phyloP scores from a whole-genome alignment of 1,140 invertebrate genomes.

The Formica exsecta region DNA sequence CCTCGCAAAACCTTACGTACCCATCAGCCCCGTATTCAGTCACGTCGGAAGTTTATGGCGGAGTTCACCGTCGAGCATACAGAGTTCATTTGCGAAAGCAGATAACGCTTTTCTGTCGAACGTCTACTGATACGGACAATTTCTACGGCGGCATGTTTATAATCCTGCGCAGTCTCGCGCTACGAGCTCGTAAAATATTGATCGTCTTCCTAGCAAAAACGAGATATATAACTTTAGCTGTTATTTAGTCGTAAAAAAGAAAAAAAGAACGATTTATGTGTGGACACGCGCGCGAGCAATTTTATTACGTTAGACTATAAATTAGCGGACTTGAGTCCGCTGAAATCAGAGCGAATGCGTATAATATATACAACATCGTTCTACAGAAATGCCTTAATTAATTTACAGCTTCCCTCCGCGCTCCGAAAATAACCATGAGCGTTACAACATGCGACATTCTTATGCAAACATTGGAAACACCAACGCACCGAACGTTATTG shows the following conservation, averaged over 20 bases:
- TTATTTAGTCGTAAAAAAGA: slow-evolving; percentile 55
- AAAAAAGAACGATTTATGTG: slow-evolving; percentile 19
- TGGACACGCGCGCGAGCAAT: slow-evolving; percentile 21
- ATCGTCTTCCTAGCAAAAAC: slow-evolving; percentile 42
- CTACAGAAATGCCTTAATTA: slow-evolving; percentile 55
- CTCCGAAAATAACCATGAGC: slow-evolving; percentile 49
- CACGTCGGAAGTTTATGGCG: slow-evolving; percentile 72
- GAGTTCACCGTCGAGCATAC: slow-evolving; percentile 63
- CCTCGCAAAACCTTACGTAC: slow-evolving; percentile 69
- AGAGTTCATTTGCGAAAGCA: slow-evolving; percentile 68
- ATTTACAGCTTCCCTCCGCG: slow-evolving; percentile 45
- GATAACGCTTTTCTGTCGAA: slow-evolving; percentile 61
- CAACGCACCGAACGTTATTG: slow-evolving; percentile 43
- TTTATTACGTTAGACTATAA: slow-evolving; percentile 34
- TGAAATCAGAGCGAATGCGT: slow-evolving; percentile 37
- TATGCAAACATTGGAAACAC: slow-evolving; percentile 55
- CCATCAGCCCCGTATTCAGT: slow-evolving; percentile 73
- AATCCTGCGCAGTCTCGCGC: slow-evolving; percentile 56
- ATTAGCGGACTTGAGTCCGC: slow-evolving; percentile 17
- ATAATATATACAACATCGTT: slow-evolving; percentile 18
- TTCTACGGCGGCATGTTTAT: slow-evolving; percentile 51
- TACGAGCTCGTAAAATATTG: slow-evolving; percentile 59
- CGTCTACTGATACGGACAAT: slow-evolving; percentile 48
- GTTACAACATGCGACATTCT: slow-evolving; percentile 56
- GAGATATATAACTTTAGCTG: slow-evolving; percentile 57